Evolutionary conservation across 2,113 vertebrate genomes (phyloP), one percentile per base, ranked within the genome.

Genomic region (Grammomys dolichurus): DNA sequence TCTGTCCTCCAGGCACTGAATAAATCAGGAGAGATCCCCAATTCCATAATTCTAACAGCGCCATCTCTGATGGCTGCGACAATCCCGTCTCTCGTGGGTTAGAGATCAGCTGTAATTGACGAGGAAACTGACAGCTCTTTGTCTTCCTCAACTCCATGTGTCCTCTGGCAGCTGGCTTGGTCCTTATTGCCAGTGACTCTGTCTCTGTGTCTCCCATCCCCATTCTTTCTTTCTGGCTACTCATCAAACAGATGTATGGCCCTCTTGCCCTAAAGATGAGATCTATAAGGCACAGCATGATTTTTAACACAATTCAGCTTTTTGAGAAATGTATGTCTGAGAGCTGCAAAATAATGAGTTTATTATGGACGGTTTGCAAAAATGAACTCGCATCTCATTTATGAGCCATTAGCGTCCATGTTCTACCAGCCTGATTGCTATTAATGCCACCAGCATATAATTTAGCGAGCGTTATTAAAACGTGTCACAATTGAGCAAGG

Each of bases 361-460:
- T 98, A 98, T 98, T 98, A 98, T 88, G 98, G 98, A 98, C 97
- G 97, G 97, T 95, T 98, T 97, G 56, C 97, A 97, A 96, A 98
- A 98, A 98, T 96, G 97, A 98, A 98, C 98, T 98, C 98, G 98
- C 98, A 98, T 98, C 98, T 98, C 98, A 98, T 98, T 98, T 98
- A 97, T 97, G 97, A 98, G 95, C 96, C 97, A 95, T 98, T 98
- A 98, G 98, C 97, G 98, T 98, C 97, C 94, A 91, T 96, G 91
- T 98, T 98, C 89, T 96, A 96, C 84, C 88, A 91, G 36, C 90
- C 97, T 98, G 98, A 98, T 98, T 98, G 98, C 98, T 98, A 97
- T 97, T 98, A 98, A 98, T 98, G 98, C 97, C 97, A 98, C 97
- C 96, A 96, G 97, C 97, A 97, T 98, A 75, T 97, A 98, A 98